Evolutionary conservation across 2,888 invertebrate genomes (phyloP).

Genomic region (Archips crataeganus): DNA sequence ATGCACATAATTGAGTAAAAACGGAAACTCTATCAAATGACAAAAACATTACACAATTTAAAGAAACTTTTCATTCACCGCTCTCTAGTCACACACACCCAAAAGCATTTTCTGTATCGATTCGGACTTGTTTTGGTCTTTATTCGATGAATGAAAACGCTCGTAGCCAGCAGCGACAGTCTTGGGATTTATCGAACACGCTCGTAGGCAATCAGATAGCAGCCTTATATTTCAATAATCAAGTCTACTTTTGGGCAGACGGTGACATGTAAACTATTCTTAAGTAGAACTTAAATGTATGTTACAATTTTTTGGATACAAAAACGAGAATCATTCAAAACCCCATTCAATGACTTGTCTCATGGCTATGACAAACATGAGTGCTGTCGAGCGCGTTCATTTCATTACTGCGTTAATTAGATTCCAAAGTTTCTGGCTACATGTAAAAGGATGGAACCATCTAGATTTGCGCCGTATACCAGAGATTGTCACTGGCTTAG

Average conservation of each 20-base stretch:
- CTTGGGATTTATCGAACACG: slow-evolving; percentile 14
- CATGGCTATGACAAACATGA: not conserved
- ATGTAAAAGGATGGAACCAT: not conserved
- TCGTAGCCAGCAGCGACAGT: slow-evolving; percentile 39
- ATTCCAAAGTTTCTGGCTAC: not conserved
- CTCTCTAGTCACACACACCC: slow-evolving; percentile 52
- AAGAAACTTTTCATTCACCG: slow-evolving; percentile 45
- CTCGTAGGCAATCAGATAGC: slow-evolving; percentile 1
- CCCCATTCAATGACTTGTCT: not conserved
- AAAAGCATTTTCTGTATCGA: slow-evolving; percentile 47
- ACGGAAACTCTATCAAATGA: not conserved
- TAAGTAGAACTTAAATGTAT: too few species aligned
- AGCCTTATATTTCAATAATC: not conserved
- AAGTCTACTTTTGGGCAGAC: not conserved
- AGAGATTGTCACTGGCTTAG: too few species aligned
- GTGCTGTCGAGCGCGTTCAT: not conserved
- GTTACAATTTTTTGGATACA: too few species aligned
- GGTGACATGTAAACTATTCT: not conserved
- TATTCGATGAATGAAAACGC: slow-evolving; percentile 36
- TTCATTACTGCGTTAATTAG: not conserved
- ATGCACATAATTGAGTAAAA: not conserved
- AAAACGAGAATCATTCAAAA: not conserved
- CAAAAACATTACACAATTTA: not conserved
- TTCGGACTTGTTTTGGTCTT: slow-evolving; percentile 30
- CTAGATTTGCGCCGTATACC: not conserved